Conservation (phyloP, 2,888 invertebrate species). For the Acronicta leporina region DNA sequence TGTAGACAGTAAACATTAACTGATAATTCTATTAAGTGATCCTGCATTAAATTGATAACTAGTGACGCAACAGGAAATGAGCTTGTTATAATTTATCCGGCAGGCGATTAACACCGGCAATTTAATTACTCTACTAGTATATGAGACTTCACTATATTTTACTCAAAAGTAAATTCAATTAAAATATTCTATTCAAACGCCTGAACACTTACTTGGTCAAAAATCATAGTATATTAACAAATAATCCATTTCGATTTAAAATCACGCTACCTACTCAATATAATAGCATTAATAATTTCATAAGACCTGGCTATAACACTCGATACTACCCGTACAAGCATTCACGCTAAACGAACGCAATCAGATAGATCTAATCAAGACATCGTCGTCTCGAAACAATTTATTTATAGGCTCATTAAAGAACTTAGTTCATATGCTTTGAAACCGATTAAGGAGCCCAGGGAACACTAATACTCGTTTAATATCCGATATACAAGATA, state of each 20-base stretch:
- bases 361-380: slow-evolving; percentile 50
- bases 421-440: slow-evolving; percentile 38
- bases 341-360: slow-evolving; percentile 39
- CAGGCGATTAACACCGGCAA: slow-evolving; percentile 33
- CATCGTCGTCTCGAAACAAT: slow-evolving; percentile 41
- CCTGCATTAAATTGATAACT: slow-evolving; percentile 36
- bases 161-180: slow-evolving; percentile 43
- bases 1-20: slow-evolving; percentile 19
- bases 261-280: slow-evolving; percentile 6
- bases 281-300: slow-evolving; percentile 41
- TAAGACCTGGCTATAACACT: slow-evolving; percentile 34
- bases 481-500: slow-evolving; percentile 49
- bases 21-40: slow-evolving; percentile 34
- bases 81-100: slow-evolving; percentile 41
- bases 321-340: slow-evolving; percentile 33
- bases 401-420: slow-evolving; percentile 62
- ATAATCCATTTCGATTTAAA: slow-evolving; percentile 25
- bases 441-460: slow-evolving; percentile 43
- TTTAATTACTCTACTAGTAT: slow-evolving; percentile 34
- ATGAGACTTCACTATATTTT: slow-evolving; percentile 28
- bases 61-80: slow-evolving; percentile 48
- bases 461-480: slow-evolving; percentile 40
- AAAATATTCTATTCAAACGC: slow-evolving; percentile 23
- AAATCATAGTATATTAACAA: slow-evolving; percentile 17
- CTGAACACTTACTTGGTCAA: slow-evolving; percentile 1